A percentile compares a stretch with the other conserved stretches of the same genome.
Conservation (phyloP, 2,888 invertebrate genomes). For the Melieria picta region DNA sequence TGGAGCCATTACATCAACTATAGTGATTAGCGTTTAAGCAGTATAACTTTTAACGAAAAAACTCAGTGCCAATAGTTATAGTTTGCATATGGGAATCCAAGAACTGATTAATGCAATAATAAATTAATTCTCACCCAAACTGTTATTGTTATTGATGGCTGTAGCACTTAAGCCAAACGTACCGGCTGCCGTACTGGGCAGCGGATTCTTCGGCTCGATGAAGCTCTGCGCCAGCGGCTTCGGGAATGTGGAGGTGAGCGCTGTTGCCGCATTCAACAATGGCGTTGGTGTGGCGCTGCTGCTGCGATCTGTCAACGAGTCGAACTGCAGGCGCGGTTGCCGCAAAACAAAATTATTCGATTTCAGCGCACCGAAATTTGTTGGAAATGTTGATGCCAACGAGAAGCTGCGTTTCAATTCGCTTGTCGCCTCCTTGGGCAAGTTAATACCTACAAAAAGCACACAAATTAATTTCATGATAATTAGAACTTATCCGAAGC, state of each 20-base stretch:
- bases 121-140: too few relatives aligned
- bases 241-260: slow-evolving; percentile 29
- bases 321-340: slow-evolving; percentile 62
- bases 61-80: too few relatives aligned
- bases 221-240: slow-evolving; percentile 16
- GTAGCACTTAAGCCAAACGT: slow-evolving; percentile 11
- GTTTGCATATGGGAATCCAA: too few relatives aligned
- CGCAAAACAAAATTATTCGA: slow-evolving; percentile 58
- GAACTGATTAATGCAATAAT: too few relatives aligned
- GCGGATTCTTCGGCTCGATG: not conserved
- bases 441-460: slow-evolving; percentile 39
- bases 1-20: too few relatives aligned
- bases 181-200: slow-evolving; percentile 2
- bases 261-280: slow-evolving; percentile 35
- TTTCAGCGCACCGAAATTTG: slow-evolving; percentile 38
- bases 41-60: too few relatives aligned
- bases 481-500: too few relatives aligned
- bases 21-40: too few relatives aligned
- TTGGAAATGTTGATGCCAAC: slow-evolving; percentile 15
- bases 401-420: slow-evolving; percentile 3
- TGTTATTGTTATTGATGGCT: too few relatives aligned
- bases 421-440: slow-evolving; percentile 37
- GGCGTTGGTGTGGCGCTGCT: slow-evolving; percentile 21
- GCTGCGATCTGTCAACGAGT: slow-evolving; percentile 42
- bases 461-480: not conserved